Evolutionary conservation across 2,797 vertebrate species (phyloP).

Genomic region (Champsocephalus gunnari): DNA sequence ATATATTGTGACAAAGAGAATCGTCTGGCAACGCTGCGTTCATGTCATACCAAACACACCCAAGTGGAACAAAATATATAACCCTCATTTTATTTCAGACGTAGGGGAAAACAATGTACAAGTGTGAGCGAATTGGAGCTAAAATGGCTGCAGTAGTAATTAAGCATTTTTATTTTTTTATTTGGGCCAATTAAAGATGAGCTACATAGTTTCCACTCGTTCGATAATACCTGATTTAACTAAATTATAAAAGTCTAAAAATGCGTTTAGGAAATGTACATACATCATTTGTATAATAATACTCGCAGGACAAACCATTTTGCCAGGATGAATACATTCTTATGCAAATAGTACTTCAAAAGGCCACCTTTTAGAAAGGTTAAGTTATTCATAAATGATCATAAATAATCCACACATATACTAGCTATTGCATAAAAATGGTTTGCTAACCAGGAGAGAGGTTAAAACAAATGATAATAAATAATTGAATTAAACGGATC

Average conservation of each 20-base stretch:
- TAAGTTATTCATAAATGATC: too few relatives aligned
- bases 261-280: not conserved
- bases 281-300: not conserved
- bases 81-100: slow-evolving; percentile 17
- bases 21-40: not conserved
- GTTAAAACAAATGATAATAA: not conserved
- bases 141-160: slow-evolving; percentile 14
- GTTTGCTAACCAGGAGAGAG: not conserved
- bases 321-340: not conserved
- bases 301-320: accelerated
- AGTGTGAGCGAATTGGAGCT: slow-evolving; percentile 9
- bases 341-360: not conserved
- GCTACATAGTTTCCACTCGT: not conserved
- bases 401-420: too few relatives aligned
- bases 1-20: not conserved
- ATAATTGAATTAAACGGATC: not conserved
- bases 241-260: not conserved
- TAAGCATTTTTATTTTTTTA: too few relatives aligned
- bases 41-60: not conserved
- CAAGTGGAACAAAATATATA: not conserved
- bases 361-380: not conserved
- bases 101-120: not conserved
- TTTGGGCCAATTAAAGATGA: not conserved
- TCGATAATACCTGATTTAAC: not conserved
- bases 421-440: not conserved